phyloP scores from a whole-genome alignment of 2,797 vertebrate species.

The Acanthis flammea region DNA sequence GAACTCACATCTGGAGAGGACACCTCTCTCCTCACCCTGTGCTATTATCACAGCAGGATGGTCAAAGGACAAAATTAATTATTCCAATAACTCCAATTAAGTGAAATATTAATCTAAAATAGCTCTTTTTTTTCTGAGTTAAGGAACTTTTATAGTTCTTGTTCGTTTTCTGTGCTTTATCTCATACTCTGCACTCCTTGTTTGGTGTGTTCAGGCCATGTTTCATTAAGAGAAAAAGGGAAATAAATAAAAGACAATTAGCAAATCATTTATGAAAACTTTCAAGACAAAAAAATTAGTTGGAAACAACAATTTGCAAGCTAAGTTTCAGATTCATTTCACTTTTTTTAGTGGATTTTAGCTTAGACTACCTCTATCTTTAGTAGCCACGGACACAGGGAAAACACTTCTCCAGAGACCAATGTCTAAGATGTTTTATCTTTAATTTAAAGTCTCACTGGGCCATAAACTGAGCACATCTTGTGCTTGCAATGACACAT shows the following conservation, averaged over 20 bases:
- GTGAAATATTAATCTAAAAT: background rate
- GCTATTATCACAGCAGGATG: background rate
- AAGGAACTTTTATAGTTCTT: background rate
- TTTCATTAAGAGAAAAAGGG: background rate
- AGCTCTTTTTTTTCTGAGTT: background rate
- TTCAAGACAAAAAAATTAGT: background rate
- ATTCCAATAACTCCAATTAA: background rate
- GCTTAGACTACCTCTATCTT: background rate
- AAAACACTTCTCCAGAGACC: background rate
- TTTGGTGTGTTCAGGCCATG: background rate
- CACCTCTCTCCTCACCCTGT: background rate
- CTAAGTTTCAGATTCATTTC: background rate
- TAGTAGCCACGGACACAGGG: background rate
- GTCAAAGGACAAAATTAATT: background rate
- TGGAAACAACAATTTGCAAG: background rate
- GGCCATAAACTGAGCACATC: background rate
- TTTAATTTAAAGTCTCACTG: background rate
- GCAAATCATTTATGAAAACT: background rate
- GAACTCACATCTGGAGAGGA: background rate
- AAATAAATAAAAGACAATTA: background rate
- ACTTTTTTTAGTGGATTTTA: background rate
- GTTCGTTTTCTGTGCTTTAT: background rate
- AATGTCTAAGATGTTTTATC: background rate
- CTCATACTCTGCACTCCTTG: background rate
- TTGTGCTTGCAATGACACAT: background rate